Evolutionary conservation across 2,888 invertebrate genomes (phyloP).

Genomic region (Pyrocoelia pectoralis): DNA sequence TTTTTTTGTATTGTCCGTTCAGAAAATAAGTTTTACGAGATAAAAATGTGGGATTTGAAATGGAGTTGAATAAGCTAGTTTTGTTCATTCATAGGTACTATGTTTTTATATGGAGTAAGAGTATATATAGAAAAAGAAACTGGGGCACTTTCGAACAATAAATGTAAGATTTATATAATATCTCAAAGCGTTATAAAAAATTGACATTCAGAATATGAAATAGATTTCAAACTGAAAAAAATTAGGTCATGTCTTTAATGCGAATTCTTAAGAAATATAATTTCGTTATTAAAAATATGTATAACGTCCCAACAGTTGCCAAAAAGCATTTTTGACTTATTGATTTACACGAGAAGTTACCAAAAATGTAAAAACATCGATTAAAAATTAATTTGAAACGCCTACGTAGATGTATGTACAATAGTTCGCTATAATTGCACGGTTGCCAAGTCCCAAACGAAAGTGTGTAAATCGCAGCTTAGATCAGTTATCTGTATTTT

Average conservation of each 20-base stretch:
- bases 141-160: slow-evolving; percentile 11
- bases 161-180: slow-evolving; percentile 11
- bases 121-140: slow-evolving; percentile 6
- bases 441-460: not conserved
- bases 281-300: slow-evolving; percentile 10
- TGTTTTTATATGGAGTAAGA: slow-evolving; percentile 3
- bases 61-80: slow-evolving; percentile 12
- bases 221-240: slow-evolving; percentile 8
- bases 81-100: slow-evolving; percentile 13
- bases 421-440: too few species aligned
- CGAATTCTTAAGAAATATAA: slow-evolving; percentile 5
- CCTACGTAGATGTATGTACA: too few species aligned
- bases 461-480: slow-evolving; percentile 46
- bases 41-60: slow-evolving; percentile 9
- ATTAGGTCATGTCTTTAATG: slow-evolving; percentile 2
- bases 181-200: slow-evolving; percentile 8
- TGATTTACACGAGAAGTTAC: not conserved
- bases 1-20: slow-evolving; percentile 8
- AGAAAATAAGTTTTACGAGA: slow-evolving; percentile 13
- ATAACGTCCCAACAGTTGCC: not conserved
- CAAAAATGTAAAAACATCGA: not conserved
- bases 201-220: slow-evolving; percentile 13
- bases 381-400: not conserved
- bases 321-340: not conserved
- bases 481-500: slow-evolving; percentile 55